Evolutionary conservation across 1,140 invertebrate genomes (phyloP).

Genomic region (Aplysia californica): DNA sequence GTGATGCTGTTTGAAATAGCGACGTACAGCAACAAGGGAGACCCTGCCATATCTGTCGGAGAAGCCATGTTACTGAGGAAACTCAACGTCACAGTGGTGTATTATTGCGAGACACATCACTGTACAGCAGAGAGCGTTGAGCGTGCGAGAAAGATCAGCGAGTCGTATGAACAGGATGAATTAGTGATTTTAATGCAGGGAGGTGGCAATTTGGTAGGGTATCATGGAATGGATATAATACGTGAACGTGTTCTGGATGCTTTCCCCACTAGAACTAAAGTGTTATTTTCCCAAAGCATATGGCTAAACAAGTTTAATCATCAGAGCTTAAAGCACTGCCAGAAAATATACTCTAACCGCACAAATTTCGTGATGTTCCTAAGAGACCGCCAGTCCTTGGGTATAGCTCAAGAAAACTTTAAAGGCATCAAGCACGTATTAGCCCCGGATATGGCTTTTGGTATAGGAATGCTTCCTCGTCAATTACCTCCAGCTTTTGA

Average conservation of each 20-base stretch:
- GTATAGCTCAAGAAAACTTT: slow-evolving; percentile 28
- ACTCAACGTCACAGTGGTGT: slow-evolving; percentile 30
- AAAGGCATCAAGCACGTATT: slow-evolving; percentile 23
- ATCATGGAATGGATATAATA: slow-evolving; percentile 2
- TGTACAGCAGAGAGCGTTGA: neutral
- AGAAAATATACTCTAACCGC: slow-evolving; percentile 27
- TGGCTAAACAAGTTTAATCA: neutral
- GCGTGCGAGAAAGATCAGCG: neutral
- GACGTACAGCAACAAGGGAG: slow-evolving; percentile 39
- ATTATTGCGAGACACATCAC: slow-evolving; percentile 18
- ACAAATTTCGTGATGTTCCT: slow-evolving; percentile 36
- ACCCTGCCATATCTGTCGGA: slow-evolving; percentile 38
- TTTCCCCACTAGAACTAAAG: slow-evolving; percentile 25
- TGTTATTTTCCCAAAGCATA: slow-evolving; percentile 39
- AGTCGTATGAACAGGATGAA: slow-evolving; percentile 8
- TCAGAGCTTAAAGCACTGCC: neutral
- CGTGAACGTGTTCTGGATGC: neutral
- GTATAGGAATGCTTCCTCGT: slow-evolving; percentile 23
- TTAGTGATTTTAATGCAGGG: slow-evolving; percentile 39
- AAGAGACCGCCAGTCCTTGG: slow-evolving; percentile 36
- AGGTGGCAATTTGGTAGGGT: slow-evolving; percentile 41
- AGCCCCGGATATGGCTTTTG: slow-evolving; percentile 40
- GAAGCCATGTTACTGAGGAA: slow-evolving; percentile 27
- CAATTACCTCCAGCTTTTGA: slow-evolving; percentile 28
- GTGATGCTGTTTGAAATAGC: slow-evolving; percentile 38